These are phyloP conservation scores for Eueremaeus valkanovi DNA, from an alignment of 2,888 invertebrate species.

Conservation along the genomic window DNA sequence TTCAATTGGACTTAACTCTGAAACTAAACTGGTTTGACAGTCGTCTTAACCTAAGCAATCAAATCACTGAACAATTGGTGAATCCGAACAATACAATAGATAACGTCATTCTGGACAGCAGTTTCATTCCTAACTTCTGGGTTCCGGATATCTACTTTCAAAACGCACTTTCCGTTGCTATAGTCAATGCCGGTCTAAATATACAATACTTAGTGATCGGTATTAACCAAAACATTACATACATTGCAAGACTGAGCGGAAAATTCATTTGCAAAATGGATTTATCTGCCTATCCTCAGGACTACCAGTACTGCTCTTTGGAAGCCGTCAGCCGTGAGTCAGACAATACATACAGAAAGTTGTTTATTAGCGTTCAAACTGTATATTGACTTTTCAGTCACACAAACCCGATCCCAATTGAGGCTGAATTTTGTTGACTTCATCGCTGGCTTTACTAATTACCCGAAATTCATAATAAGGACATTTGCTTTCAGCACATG, in stretches of 20 bases:
- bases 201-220: constrained; percentile 32
- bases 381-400: constrained; percentile 12
- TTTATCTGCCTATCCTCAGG: constrained; percentile 40
- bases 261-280: constrained; percentile 40
- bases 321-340: constrained; percentile 38
- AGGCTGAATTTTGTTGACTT: constrained; percentile 24
- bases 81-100: neutral
- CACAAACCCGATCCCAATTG: neutral
- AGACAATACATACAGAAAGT: too few species aligned
- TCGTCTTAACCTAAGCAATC: neutral
- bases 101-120: neutral
- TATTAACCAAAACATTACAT: neutral
- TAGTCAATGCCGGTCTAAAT: constrained; percentile 25
- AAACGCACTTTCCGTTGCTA: constrained; percentile 29
- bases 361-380: neutral
- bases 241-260: constrained; percentile 19
- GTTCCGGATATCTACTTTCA: constrained; percentile 40
- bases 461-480: constrained; percentile 39
- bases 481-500: constrained; percentile 7
- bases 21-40: constrained; percentile 38
- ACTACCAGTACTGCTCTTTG: constrained; percentile 40
- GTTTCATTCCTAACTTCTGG: constrained; percentile 35
- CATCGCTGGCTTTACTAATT: neutral
- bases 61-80: neutral
- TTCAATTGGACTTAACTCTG: constrained; percentile 36